Base-by-base conservation (phyloP, 2,888 invertebrate genomes). In the Zygogramma bicolorata region DNA sequence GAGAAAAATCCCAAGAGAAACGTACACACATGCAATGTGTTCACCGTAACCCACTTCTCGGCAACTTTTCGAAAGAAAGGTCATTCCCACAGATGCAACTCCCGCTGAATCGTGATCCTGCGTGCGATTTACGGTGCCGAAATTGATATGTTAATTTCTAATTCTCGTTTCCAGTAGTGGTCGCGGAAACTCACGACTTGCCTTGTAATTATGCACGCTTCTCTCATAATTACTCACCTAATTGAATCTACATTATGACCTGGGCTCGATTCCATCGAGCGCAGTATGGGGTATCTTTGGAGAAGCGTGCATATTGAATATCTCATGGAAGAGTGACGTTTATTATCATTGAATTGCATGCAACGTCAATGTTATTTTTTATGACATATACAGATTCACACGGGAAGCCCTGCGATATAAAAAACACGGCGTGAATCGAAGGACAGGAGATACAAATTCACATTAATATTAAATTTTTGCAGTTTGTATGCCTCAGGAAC, bases 141-240 rank as follows among this genome's bases (percentile, higher is more conserved):
- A 63, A 46, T 63, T 63, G 46, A 46, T 63, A 63, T 63, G 63
- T 46, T 63, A 46, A 63, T 67, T 67, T 62, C 58, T 62, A 69
- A 69, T 63, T 57, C 58, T 61, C 61, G 62, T 62, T 42, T 46
- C 62, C 38, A 22, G 61, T 58, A 71, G 62, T 71, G 62, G 67
- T 53, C 42, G 62, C 46, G 46, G 29, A 13, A 40, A 71, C 27
- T 71, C 71, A 71, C 71, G 71, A 71, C 46, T 67, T 42, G 42
- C 71, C 58, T 71, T 67, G 67, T 15, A 59, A 49, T 65, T 70
- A 58, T 40, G 46, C 61, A 61, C 53, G 58, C 40, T 65, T 65
- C 40, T 34, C 34, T 29, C 25, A 63, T 42, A 67, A 71, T 71
- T 71, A 71, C 63, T 57, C 58, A 15, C 57, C 67, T 71, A 58